Percentiles rank a stretch among this genome's conserved stretches.
Evolutionary conservation across 2,113 vertebrate genomes (phyloP).

Genomic region (Thermophis baileyi): DNA sequence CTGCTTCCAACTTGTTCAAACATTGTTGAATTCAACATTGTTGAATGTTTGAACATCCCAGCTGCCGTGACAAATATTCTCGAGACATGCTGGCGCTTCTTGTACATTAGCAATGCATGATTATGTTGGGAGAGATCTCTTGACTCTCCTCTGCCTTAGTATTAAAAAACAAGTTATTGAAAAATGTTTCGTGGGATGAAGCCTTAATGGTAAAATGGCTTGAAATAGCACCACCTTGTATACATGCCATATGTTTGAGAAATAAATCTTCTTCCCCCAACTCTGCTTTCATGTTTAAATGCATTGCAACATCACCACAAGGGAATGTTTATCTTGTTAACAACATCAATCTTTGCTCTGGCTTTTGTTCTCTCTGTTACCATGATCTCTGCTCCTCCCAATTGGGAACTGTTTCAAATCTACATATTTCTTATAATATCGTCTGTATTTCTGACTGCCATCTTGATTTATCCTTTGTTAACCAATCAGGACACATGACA

Average conservation of each 20-base stretch:
- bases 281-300: slow-evolving; percentile 35
- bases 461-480: slow-evolving; percentile 59
- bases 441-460: slow-evolving; percentile 53
- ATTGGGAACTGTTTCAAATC: slow-evolving; percentile 34
- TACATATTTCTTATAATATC: slow-evolving; percentile 54
- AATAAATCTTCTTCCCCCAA: slow-evolving; percentile 17
- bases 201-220: slow-evolving; percentile 28
- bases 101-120: slow-evolving; percentile 39
- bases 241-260: slow-evolving; percentile 19
- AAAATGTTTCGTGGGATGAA: slow-evolving; percentile 28
- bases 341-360: slow-evolving; percentile 33
- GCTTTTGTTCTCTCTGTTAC: not conserved
- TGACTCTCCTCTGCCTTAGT: slow-evolving; percentile 25
- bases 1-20: slow-evolving; percentile 17
- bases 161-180: slow-evolving; percentile 6
- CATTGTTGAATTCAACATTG: no score
- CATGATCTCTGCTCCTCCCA: not conserved
- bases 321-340: slow-evolving; percentile 52
- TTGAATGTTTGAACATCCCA: slow-evolving; percentile 25
- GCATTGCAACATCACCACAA: slow-evolving; percentile 29
- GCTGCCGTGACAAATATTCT: slow-evolving; percentile 32
- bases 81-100: slow-evolving; percentile 1
- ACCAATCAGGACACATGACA: slow-evolving; percentile 53
- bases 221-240: slow-evolving; percentile 29
- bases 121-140: slow-evolving; percentile 26